Base-by-base conservation (phyloP, 2,113 vertebrate genomes). In the Pachypanchax playfairii region DNA sequence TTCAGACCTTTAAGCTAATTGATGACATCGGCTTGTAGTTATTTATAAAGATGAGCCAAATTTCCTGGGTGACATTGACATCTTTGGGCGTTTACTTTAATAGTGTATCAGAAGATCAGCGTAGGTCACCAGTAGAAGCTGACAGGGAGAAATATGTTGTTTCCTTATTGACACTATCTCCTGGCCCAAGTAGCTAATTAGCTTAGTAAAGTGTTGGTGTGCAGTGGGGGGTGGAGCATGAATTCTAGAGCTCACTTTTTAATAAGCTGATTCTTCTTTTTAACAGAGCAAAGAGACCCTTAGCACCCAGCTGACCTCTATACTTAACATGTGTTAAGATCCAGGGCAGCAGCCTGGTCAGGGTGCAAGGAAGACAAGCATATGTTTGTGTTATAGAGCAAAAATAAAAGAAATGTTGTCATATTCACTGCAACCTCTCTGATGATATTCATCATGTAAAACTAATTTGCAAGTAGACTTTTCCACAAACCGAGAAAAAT, bases 241-340 rank as follows among this genome's bases (percentile, higher is more conserved):
- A 68, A 74, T 73, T 87, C 77, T 53, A 6, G 75, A 83, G 76
- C 70, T 89, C 79, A 78, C 56, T 85, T 89, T 90, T 89, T 91
- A 90, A 91, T 89, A 91, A 90, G 89, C 77, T 73, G 70, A 82
- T 80, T 82, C 84, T 79, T 83, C 79, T 87, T 83, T 87, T 83
- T 83, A 84, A 63, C 72, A 77, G 77, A 87, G 79, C 77, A 79
- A 68, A 64, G 75, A 78, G 79, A 83, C 71, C 82, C 58, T 49
- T 58, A 58, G 72, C 83, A 75, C 80, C 69, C 51, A 63, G 75
- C 85, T 87, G 81, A 87, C 85, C 85, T 84, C 63, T 15, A 44
- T 80, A 80, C 75, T 89, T 85, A 87, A 80, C 83, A 81, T 67
- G 70, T 85, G 76, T 85, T 84, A 77, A 80, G 58, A 74, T 62